Percentiles rank a stretch among this genome's conserved stretches.
These are phyloP conservation scores for Loxodonta africana DNA, from an alignment of 2,113 vertebrate genomes.

Conservation along the genomic window DNA sequence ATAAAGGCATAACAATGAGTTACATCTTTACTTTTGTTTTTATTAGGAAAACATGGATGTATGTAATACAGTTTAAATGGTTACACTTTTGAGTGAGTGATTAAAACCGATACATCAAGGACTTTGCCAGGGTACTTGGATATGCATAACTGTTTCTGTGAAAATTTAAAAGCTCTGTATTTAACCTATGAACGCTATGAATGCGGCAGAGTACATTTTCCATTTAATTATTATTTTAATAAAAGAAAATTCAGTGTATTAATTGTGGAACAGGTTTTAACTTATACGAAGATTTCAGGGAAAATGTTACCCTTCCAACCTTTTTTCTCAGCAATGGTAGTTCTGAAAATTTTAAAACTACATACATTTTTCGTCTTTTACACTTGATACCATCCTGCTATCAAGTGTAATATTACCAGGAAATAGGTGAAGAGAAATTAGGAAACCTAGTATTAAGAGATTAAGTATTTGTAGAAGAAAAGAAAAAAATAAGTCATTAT, in stretches of 20 bases:
- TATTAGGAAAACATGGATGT: conserved; percentile 15
- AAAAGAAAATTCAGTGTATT: not conserved
- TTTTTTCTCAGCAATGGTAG: not conserved
- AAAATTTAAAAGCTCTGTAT: conserved; percentile 7
- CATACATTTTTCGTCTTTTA: not conserved
- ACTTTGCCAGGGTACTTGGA: not conserved
- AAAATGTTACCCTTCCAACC: not conserved
- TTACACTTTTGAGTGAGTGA: not conserved
- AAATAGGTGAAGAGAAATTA: not conserved
- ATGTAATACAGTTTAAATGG: not conserved
- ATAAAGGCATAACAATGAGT: not conserved
- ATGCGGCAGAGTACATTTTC: not conserved
- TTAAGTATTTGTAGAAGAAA: not conserved
- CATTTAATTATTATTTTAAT: conserved; percentile 25
- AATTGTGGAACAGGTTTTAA: not conserved
- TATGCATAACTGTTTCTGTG: not conserved
- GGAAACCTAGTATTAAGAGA: not conserved
- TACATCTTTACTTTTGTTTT: conserved; percentile 38
- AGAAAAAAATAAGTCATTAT: not conserved
- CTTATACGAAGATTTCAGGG: not conserved
- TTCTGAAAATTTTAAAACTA: not conserved
- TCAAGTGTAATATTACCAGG: not conserved
- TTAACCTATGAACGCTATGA: not conserved
- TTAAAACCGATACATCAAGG: conserved; percentile 16
- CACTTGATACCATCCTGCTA: not conserved